Percentiles rank a stretch among this genome's conserved stretches.
Conservation (phyloP, 2,797 vertebrate genomes). For the Phyllotis vaccarum region DNA sequence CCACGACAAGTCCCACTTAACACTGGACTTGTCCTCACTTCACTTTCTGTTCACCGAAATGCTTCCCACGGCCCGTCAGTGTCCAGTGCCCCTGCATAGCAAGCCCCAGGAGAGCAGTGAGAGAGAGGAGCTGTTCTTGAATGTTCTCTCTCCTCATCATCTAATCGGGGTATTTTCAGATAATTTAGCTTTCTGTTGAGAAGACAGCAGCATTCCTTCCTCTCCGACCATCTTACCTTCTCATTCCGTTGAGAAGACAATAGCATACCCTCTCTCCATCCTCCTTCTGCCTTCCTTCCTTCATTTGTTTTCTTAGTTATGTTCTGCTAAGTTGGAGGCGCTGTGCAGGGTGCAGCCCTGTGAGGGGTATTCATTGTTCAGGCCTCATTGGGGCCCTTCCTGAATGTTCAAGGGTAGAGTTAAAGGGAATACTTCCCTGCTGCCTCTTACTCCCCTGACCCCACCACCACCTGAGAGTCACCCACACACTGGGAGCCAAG, state of each 20-base stretch:
- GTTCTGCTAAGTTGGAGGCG: constrained; percentile 17
- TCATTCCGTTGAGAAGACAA: background rate
- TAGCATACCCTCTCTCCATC: background rate
- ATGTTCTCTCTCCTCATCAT: background rate
- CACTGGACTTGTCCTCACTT: background rate
- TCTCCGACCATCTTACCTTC: background rate
- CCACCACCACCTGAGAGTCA: too few relatives aligned
- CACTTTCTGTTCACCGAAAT: background rate
- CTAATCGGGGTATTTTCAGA: background rate
- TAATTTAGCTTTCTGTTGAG: constrained; percentile 25
- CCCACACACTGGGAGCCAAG: background rate
- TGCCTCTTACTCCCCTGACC: too few relatives aligned
- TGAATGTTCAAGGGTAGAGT: background rate
- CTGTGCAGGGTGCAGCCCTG: background rate
- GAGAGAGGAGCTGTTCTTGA: background rate
- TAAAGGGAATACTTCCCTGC: background rate
- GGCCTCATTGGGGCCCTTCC: background rate
- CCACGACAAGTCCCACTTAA: constrained; percentile 1
- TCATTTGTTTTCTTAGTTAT: background rate
- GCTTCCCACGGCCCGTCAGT: too few relatives aligned
- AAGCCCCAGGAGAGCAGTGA: background rate
- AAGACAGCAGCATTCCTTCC: background rate
- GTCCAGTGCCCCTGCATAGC: background rate
- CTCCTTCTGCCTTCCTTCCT: background rate
- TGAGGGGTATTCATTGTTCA: background rate